phyloP scores from a whole-genome alignment of 2,888 invertebrate genomes.

The Cephus rjabovi region DNA sequence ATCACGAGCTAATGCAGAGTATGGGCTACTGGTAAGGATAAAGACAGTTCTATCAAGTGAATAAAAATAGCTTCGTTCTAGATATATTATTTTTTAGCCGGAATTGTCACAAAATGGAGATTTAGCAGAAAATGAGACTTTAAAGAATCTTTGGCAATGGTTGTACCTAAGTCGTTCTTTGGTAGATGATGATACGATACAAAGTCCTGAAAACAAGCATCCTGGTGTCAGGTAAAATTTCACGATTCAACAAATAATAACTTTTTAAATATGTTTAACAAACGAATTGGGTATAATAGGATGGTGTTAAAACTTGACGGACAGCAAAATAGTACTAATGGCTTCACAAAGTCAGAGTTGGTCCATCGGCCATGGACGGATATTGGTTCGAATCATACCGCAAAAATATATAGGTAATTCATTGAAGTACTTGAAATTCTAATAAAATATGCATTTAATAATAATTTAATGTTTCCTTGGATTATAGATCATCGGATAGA shows the following conservation, averaged over 20 bases:
- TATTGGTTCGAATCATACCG: conserved; percentile 71
- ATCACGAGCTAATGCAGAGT: conserved; percentile 77
- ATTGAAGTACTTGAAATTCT: neutral
- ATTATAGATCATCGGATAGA: conserved; percentile 72
- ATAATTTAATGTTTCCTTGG: conserved; percentile 18
- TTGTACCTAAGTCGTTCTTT: conserved; percentile 78
- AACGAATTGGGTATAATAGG: conserved; percentile 39
- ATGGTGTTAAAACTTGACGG: conserved; percentile 71
- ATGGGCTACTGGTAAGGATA: conserved; percentile 80
- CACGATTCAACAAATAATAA: neutral
- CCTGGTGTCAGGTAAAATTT: conserved; percentile 70
- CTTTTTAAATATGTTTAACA: neutral
- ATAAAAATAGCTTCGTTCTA: neutral
- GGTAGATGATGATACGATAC: conserved; percentile 76
- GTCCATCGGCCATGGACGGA: conserved; percentile 75
- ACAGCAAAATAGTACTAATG: conserved; percentile 61
- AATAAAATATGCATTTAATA: neutral
- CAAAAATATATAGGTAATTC: conserved; percentile 70
- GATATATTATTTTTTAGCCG: conserved; percentile 67
- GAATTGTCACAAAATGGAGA: conserved; percentile 85
- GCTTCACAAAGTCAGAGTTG: conserved; percentile 72
- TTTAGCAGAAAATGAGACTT: conserved; percentile 78
- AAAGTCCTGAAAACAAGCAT: conserved; percentile 72
- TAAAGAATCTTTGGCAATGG: conserved; percentile 89
- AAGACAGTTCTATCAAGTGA: conserved; percentile 4